These are phyloP conservation scores for Chrysina gloriosa DNA, from an alignment of 2,888 invertebrate genomes.

Conservation along the genomic window DNA sequence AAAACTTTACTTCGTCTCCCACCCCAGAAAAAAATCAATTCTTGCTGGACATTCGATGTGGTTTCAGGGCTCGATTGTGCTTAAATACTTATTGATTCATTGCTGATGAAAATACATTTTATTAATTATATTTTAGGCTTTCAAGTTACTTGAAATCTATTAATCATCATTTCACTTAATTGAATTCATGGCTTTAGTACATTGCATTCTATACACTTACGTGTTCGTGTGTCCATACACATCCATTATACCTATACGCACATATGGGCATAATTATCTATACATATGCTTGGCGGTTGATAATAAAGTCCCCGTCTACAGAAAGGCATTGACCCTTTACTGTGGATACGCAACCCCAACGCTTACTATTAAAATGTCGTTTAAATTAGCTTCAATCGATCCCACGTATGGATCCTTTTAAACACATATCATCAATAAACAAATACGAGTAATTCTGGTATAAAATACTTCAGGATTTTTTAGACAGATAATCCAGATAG, in stretches of 20 bases:
- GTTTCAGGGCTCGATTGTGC: neutral
- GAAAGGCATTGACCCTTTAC: constrained; percentile 37
- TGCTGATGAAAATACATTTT: too few relatives aligned
- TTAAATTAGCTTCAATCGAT: constrained; percentile 34
- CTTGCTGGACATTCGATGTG: neutral
- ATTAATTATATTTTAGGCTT: too few relatives aligned
- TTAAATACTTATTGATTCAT: neutral
- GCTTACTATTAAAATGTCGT: constrained; percentile 41
- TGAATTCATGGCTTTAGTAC: too few relatives aligned
- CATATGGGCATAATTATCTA: neutral
- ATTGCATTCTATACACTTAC: neutral
- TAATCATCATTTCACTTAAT: too few relatives aligned
- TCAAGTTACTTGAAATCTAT: too few relatives aligned
- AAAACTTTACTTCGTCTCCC: neutral
- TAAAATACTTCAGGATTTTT: too few relatives aligned
- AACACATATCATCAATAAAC: too few relatives aligned
- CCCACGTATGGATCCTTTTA: constrained; percentile 14
- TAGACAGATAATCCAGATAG: too few relatives aligned
- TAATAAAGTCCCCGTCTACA: neutral
- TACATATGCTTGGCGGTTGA: neutral
- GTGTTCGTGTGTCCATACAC: neutral
- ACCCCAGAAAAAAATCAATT: constrained; percentile 2
- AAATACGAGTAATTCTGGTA: too few relatives aligned
- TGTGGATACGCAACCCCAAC: constrained; percentile 36
- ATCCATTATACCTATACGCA: neutral